Evolutionary conservation across 2,888 invertebrate genomes (phyloP), one percentile per base, ranked within the genome.

Genomic region (Catocala nupta): DNA sequence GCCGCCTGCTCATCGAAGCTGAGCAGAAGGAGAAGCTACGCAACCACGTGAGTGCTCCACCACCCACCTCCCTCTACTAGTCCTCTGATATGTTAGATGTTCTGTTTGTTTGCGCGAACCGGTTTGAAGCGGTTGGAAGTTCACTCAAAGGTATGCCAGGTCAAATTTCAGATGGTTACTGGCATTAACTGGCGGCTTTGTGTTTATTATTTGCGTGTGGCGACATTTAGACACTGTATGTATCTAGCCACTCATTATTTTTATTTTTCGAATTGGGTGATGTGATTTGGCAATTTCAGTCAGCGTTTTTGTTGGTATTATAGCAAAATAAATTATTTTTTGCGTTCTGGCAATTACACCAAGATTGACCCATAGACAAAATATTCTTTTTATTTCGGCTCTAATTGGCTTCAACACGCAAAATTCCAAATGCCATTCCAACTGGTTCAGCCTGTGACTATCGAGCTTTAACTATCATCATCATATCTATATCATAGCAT

Each of bases 1-100:
- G 98, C 82, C 96, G 97, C 54, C 96, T 96, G 81, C 95, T 95
- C 78, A 94, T 97, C 73, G 97, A 97, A 86, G 96, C 96, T 77
- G 97, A 97, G 85, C 96, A 97, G 85, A 95, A 96, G 87, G 97
- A 97, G 88, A 96, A 96, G 84, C 95, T 97, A 76, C 96, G 96
- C 85, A 96, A 95, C 89, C 96, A 97, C 84, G 97, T 97, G 89
- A 96, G 96, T 95, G 82, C 44, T 6, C 53, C 36, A 6, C 0
- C 4, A 6, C 16, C n/a, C 59, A 42, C 45, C 55, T 0, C 13
- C 3, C 8, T 4, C 16, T 1, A n/a, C 5, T 44, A n/a, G 7
- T 50, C n/a, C 16, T 50, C 53, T 54, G 11, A 34, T 47, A 12
- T 48, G 70, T 66, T 75, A 75, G 63, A 59, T 71, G 57, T 68